Percentiles rank a stretch among this genome's conserved stretches.
Evolutionary conservation across 37 sponge, comb jelly and placozoan species (phyloP).

Genomic region (Ianthella basta): DNA sequence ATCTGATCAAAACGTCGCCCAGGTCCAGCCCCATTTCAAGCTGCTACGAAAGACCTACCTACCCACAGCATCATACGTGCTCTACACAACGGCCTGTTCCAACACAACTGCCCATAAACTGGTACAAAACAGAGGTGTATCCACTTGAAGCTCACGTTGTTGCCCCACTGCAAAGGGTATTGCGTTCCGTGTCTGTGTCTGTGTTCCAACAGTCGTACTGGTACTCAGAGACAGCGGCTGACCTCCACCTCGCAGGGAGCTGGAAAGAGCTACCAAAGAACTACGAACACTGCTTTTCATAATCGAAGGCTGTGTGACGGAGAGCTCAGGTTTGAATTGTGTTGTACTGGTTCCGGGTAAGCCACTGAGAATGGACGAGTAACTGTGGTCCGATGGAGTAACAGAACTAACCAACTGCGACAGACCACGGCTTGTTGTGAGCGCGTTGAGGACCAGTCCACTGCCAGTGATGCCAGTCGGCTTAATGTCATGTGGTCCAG

Average conservation of each 20-base stretch:
- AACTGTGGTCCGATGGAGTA: neutral
- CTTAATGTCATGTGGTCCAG: conserved; percentile 1
- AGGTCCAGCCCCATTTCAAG: too few species aligned
- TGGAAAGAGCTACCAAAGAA: neutral
- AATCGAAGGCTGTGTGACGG: neutral
- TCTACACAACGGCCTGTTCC: too few species aligned
- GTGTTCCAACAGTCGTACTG: too few species aligned
- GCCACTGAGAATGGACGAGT: neutral
- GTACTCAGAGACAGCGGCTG: neutral
- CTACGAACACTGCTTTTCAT: conserved; percentile 2
- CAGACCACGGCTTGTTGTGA: neutral
- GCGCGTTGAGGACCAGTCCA: conserved; percentile 5
- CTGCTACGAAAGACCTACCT: too few species aligned
- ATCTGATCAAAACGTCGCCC: too few species aligned
- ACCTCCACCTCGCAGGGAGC: neutral
- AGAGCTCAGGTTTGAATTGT: neutral
- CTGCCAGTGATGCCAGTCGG: conserved; percentile 28
- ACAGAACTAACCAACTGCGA: neutral
- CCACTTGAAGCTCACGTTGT: too few species aligned
- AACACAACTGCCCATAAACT: too few species aligned
- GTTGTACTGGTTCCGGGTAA: neutral
- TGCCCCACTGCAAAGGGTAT: too few species aligned
- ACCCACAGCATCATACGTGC: too few species aligned
- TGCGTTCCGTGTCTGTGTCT: too few species aligned
- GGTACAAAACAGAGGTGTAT: too few species aligned